Evolutionary conservation across 2,888 invertebrate species (phyloP).

Genomic region (Ctenicera cuprea): DNA sequence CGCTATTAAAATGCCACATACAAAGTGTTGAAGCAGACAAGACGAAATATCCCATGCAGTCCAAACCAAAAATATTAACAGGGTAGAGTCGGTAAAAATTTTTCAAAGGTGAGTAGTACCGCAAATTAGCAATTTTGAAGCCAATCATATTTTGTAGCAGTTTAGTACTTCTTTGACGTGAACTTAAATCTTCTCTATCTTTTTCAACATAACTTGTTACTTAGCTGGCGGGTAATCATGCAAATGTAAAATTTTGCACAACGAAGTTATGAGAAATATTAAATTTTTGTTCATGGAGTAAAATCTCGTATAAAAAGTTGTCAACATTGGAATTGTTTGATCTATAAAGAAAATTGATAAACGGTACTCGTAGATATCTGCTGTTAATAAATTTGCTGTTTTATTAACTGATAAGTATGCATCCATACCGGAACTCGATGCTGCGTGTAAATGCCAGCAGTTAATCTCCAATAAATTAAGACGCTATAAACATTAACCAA

Average conservation of each 20-base stretch:
- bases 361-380: background rate
- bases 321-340: no score
- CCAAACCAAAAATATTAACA: no score
- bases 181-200: background rate
- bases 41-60: no score
- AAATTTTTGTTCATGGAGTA: no score
- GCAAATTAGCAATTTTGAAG: conserved; percentile 8
- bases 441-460: conserved; percentile 1
- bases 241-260: background rate
- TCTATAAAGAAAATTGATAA: no score
- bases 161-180: conserved; percentile 1
- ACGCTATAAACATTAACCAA: conserved; percentile 3
- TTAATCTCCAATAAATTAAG: conserved; percentile 13
- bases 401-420: conserved; percentile 2
- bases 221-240: background rate
- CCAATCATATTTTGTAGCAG: background rate
- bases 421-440: conserved; percentile 11
- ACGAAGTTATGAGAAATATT: background rate
- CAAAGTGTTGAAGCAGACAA: background rate
- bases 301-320: background rate
- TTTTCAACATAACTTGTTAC: background rate
- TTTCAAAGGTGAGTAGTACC: background rate
- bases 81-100: background rate
- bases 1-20: background rate
- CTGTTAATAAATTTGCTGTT: conserved; percentile 3